Evolutionary conservation across 2,888 invertebrate species (phyloP).

Genomic region (Perizoma affinitatum): DNA sequence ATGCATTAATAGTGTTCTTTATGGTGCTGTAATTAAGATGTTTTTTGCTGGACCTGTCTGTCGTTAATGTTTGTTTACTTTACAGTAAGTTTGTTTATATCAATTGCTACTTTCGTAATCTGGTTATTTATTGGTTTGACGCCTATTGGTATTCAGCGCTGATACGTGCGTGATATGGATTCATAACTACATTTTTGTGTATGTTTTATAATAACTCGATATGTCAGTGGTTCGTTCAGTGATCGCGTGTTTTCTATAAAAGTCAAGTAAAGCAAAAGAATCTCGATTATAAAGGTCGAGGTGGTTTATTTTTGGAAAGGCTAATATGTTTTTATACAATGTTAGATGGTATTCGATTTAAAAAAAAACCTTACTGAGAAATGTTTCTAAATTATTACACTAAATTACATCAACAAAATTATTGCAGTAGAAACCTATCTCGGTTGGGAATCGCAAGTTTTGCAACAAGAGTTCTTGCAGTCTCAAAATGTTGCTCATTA

Average conservation of each 20-base stretch:
- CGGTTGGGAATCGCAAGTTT: constrained; percentile 22
- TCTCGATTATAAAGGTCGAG: constrained; percentile 3
- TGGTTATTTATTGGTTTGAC: constrained; percentile 35
- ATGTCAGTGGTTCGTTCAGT: constrained; percentile 12
- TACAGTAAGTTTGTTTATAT: constrained; percentile 31
- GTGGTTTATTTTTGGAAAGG: constrained; percentile 1
- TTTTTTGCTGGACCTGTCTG: constrained; percentile 39
- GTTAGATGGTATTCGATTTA: too few relatives aligned
- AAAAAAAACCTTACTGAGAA: too few relatives aligned
- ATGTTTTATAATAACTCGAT: constrained; percentile 13
- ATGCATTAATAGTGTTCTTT: constrained; percentile 49
- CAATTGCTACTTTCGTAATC: constrained; percentile 35
- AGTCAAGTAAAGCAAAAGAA: constrained; percentile 3
- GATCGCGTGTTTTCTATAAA: constrained; percentile 15
- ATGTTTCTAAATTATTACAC: too few relatives aligned
- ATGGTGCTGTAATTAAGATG: constrained; percentile 48
- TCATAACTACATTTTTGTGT: constrained; percentile 11
- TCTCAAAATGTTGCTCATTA: constrained; percentile 27
- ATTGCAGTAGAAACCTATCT: constrained; percentile 22
- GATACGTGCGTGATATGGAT: constrained; percentile 18
- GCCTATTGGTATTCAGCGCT: constrained; percentile 21
- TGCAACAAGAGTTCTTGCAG: constrained; percentile 26
- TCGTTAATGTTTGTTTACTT: constrained; percentile 42
- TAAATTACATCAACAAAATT: constrained; percentile 11
- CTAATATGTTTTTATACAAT: too few relatives aligned